A percentile compares a stretch with the other conserved stretches of the same genome.
These are phyloP conservation scores for Euglossa dilemma DNA, from an alignment of 1,140 invertebrate genomes.

Conservation along the genomic window DNA sequence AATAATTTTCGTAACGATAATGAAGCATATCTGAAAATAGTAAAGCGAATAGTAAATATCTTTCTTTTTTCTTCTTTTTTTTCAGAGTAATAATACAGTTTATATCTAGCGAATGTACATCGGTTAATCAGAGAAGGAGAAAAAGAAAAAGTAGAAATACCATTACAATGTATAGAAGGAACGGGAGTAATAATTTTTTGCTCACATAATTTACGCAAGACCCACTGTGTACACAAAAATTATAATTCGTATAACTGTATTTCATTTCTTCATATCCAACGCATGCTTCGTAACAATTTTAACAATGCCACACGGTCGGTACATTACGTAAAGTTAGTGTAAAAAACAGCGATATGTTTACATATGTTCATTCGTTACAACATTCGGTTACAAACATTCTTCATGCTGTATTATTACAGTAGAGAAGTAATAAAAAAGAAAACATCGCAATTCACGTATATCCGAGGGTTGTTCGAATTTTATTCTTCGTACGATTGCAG, in stretches of 20 bases:
- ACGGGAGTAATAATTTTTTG: background rate
- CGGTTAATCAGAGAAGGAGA: background rate
- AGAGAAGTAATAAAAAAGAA: conserved; percentile 74
- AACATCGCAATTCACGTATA: conserved; percentile 67
- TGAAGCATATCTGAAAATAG: too few relatives aligned
- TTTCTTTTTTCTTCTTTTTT: too few relatives aligned
- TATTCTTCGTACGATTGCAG: background rate
- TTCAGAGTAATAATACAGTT: too few relatives aligned
- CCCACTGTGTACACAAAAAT: conserved; percentile 18
- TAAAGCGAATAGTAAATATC: too few relatives aligned
- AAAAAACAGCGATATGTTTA: conserved; percentile 55
- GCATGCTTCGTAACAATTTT: conserved; percentile 28
- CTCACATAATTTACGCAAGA: background rate
- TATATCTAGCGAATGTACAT: background rate
- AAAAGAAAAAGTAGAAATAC: background rate
- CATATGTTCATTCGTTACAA: conserved; percentile 55
- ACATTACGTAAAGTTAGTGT: conserved; percentile 51
- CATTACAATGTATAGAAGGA: background rate
- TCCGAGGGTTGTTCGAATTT: conserved; percentile 41
- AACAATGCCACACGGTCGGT: conserved; percentile 44
- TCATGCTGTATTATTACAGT: conserved; percentile 64
- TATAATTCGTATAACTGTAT: conserved; percentile 46
- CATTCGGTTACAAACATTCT: conserved; percentile 73
- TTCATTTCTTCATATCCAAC: conserved; percentile 37
- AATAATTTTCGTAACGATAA: too few relatives aligned